These are phyloP conservation scores for Zaprionus bogoriensis DNA, from an alignment of 2,888 invertebrate genomes.

Conservation along the genomic window DNA sequence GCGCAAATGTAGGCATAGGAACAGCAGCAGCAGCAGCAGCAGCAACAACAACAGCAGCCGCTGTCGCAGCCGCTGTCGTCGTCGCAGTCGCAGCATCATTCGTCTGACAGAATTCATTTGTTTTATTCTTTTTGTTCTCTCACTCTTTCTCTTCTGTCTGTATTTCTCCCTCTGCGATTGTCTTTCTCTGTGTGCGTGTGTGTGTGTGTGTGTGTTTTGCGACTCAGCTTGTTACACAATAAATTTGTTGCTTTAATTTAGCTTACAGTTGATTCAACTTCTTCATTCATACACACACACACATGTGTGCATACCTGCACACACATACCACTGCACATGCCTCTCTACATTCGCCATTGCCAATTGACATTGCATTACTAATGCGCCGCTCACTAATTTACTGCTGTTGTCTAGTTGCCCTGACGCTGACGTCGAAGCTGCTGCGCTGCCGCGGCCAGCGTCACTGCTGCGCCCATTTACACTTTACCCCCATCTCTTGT, in stretches of 20 bases:
- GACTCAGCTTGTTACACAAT: slow-evolving; percentile 70
- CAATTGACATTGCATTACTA: slow-evolving; percentile 41
- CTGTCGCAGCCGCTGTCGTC: background rate
- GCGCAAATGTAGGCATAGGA: slow-evolving; percentile 12
- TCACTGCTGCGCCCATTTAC: too few relatives aligned
- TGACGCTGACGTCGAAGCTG: background rate
- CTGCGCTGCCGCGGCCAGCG: too few relatives aligned
- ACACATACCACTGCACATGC: background rate
- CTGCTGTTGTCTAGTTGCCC: slow-evolving; percentile 4
- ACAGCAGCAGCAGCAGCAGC: slow-evolving; percentile 7
- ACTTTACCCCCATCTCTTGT: slow-evolving; percentile 33
- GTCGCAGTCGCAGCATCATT: slow-evolving; percentile 17
- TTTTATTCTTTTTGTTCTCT: slow-evolving; percentile 55
- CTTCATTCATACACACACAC: slow-evolving; percentile 28
- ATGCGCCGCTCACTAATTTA: slow-evolving; percentile 41
- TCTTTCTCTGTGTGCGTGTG: too few relatives aligned
- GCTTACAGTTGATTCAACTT: slow-evolving; percentile 39
- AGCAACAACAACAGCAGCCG: slow-evolving; percentile 4
- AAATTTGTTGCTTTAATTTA: slow-evolving; percentile 59
- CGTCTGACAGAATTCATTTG: slow-evolving; percentile 46
- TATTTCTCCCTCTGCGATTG: slow-evolving; percentile 27
- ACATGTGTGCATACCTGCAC: background rate
- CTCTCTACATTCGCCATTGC: slow-evolving; percentile 17
- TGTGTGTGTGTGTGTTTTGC: slow-evolving; percentile 26
- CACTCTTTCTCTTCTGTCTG: slow-evolving; percentile 22